Percentiles rank a stretch among this genome's conserved stretches.
phyloP scores from a whole-genome alignment of 1,140 invertebrate genomes.

The Pseudomyrmex sp. region DNA sequence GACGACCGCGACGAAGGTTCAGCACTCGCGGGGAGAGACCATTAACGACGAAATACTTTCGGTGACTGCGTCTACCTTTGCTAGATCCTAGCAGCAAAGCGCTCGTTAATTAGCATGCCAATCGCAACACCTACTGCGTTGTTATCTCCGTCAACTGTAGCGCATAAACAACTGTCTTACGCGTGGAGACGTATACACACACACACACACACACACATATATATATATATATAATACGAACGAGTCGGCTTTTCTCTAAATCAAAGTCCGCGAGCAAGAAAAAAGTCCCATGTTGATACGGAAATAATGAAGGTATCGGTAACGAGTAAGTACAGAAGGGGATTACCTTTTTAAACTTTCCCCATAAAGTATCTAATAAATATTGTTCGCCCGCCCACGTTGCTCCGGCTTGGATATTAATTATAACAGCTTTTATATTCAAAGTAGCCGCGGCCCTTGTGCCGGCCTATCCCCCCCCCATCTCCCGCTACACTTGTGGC shows the following conservation, averaged over 20 bases:
- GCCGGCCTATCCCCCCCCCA: not conserved
- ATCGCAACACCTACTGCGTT: slow-evolving; percentile 1
- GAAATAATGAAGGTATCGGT: slow-evolving; percentile 34
- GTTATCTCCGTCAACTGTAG: not conserved
- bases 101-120: slow-evolving; percentile 40
- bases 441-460: slow-evolving; percentile 74
- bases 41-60: slow-evolving; percentile 53
- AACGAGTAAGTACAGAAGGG: slow-evolving; percentile 20
- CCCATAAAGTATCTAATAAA: slow-evolving; percentile 83
- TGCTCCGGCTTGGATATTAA: slow-evolving; percentile 79
- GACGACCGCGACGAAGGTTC: slow-evolving; percentile 9
- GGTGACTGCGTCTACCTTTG: slow-evolving; percentile 11
- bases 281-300: not conserved
- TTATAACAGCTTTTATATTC: slow-evolving; percentile 83
- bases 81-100: slow-evolving; percentile 3
- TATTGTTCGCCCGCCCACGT: slow-evolving; percentile 75
- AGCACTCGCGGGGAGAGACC: not conserved
- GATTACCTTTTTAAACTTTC: slow-evolving; percentile 83
- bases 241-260: not conserved
- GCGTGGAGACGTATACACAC: not conserved
- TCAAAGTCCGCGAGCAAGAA: not conserved
- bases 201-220: no score
- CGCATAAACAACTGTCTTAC: slow-evolving; percentile 11
- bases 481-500: not conserved
- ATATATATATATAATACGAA: no score